Evolutionary conservation across 2,113 vertebrate species (phyloP).

Genomic region (Neodontobutis hainanensis): DNA sequence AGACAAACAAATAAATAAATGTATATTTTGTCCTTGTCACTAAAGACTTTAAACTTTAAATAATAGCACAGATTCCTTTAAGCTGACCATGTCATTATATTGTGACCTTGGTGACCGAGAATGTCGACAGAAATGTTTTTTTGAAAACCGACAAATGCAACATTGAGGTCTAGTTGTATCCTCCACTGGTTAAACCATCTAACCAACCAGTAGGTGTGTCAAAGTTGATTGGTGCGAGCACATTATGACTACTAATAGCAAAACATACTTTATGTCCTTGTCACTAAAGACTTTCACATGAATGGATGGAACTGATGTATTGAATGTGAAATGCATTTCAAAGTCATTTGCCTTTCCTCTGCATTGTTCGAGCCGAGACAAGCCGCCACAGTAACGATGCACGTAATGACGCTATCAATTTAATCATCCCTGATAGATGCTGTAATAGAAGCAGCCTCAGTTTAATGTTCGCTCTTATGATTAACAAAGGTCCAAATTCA

Average conservation of each 20-base stretch:
- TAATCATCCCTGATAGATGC: slow-evolving; percentile 16
- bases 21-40: too few species aligned
- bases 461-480: slow-evolving; percentile 21
- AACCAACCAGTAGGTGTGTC: background rate
- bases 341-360: slow-evolving; percentile 5
- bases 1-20: too few species aligned
- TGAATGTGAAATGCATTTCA: slow-evolving; percentile 2
- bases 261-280: slow-evolving; percentile 6
- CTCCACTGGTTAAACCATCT: background rate
- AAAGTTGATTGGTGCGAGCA: background rate
- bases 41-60: too few species aligned
- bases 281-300: background rate
- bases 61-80: too few species aligned
- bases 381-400: background rate
- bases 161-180: too few species aligned
- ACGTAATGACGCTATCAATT: slow-evolving; percentile 14
- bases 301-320: slow-evolving; percentile 1
- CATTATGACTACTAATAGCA: background rate
- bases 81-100: too few species aligned
- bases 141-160: too few species aligned
- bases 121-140: too few species aligned
- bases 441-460: background rate
- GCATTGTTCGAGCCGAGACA: background rate
- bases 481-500: slow-evolving; percentile 7
- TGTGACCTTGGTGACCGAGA: too few species aligned